A percentile compares a stretch with the other conserved stretches of the same genome.
Conservation (phyloP, 2,888 invertebrate genomes). For the Empis stercorea region DNA sequence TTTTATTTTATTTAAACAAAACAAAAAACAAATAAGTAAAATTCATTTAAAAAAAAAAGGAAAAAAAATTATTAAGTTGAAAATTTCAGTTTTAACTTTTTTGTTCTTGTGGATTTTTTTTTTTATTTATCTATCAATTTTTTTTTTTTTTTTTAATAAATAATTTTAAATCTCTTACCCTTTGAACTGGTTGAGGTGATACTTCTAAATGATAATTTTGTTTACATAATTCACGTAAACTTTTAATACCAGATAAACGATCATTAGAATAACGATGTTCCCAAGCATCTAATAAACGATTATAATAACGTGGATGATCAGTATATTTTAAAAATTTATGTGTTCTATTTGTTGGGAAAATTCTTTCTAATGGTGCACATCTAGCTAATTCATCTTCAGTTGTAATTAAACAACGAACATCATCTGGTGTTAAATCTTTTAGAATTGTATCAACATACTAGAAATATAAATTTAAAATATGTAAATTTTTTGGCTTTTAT, state of each 20-base stretch:
- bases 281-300: conserved; percentile 86
- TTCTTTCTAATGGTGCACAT: conserved; percentile 54
- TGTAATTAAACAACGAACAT: conserved; percentile 70
- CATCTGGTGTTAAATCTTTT: conserved; percentile 77
- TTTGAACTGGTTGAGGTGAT: conserved; percentile 46
- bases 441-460: conserved; percentile 67
- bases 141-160: background rate
- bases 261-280: conserved; percentile 60
- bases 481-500: too few species aligned
- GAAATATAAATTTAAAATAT: conserved; percentile 11
- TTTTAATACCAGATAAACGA: conserved; percentile 39
- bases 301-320: conserved; percentile 77
- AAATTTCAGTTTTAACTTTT: background rate
- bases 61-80: background rate
- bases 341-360: conserved; percentile 68
- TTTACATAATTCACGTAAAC: conserved; percentile 50
- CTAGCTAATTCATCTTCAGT: conserved; percentile 79
- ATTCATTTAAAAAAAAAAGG: background rate
- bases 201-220: conserved; percentile 60
- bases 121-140: background rate
- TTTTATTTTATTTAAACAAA: background rate
- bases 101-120: background rate
- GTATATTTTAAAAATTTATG: conserved; percentile 70
- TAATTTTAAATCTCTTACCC: conserved; percentile 34
- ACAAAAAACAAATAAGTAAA: background rate